Base-by-base conservation (phyloP, 2,797 vertebrate species). In the Pseudocheirus occidentalis region DNA sequence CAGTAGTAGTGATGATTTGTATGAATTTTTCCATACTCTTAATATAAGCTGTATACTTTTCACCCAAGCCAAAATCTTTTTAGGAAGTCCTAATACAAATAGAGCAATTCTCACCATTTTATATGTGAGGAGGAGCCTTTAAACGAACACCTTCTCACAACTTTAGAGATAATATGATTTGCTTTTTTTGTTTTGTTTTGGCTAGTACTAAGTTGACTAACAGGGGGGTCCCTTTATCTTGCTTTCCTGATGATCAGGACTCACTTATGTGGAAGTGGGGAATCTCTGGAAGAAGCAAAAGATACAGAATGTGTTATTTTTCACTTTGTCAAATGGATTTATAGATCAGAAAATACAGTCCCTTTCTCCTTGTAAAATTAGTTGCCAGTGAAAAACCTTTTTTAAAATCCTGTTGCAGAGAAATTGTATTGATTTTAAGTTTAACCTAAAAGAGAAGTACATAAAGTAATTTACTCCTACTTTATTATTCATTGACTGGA, bases 171-270 rank as follows among this genome's bases (percentile, higher is more conserved):
- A 94, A 94, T 92, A 90, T 50, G 56, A 29, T 56, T 92, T 57
- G 13, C 56, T 4, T 46, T 92, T 92, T 91, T 58, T 57, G 62
- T 73, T 13, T 81, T 94, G 18, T 92, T 92, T 94, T 95, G 87
- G 94, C 27, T 55, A 87, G 18, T 24, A 94, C 34, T 57, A 34
- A 96, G 27, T 91, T 92, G 0, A 93, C 55, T 12, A 58, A 18
- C 56, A 4, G 53, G 92, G 1, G 31, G 27, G 14, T 52, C 50
- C 91, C n/a, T 16, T 81, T 92, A 55, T 92, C 91, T 94, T 96
- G 40, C 54, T 95, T 93, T 62, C 58, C 93, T 94, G 21, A 94
- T 96, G 95, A 91, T 95, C 73, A 90, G 27, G 29, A 90, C 59
- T 94, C 91, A 92, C 55, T 90, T 96, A 4, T 40, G 16, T 73